A percentile compares a stretch with the other conserved stretches of the same genome.
These are phyloP conservation scores for Erebia aethiops DNA, from an alignment of 2,888 invertebrate genomes.

Conservation along the genomic window DNA sequence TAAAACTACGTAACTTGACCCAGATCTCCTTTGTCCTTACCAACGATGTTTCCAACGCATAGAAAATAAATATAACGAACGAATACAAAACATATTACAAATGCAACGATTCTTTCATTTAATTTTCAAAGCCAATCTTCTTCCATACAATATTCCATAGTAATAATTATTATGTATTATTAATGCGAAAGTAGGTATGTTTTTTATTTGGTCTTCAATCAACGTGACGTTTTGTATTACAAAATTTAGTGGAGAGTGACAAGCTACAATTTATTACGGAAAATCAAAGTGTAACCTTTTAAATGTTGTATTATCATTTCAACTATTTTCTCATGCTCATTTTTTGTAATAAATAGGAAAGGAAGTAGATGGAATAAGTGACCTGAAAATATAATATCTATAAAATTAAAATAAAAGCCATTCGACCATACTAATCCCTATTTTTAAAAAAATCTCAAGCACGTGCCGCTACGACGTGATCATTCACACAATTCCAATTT, in stretches of 20 bases:
- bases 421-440: background rate
- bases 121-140: background rate
- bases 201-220: too few relatives aligned
- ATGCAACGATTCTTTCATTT: background rate
- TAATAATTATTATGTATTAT: too few relatives aligned
- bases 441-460: constrained; percentile 55
- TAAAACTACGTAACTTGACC: background rate
- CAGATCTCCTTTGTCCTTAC: background rate
- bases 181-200: too few relatives aligned
- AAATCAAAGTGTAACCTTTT: too few relatives aligned
- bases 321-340: too few relatives aligned
- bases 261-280: too few relatives aligned
- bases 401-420: background rate
- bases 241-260: too few relatives aligned
- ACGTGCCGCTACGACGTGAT: constrained; percentile 53
- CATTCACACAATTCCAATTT: constrained; percentile 47
- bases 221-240: too few relatives aligned
- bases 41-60: background rate
- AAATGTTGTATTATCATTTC: too few relatives aligned
- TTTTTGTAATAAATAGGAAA: too few relatives aligned
- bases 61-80: constrained; percentile 10
- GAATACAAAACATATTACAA: background rate
- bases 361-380: too few relatives aligned
- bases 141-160: background rate
- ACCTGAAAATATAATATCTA: background rate